A percentile compares a stretch with the other conserved stretches of the same genome.
Evolutionary conservation across 1,140 invertebrate genomes (phyloP).

Genomic region (Bombyx mandarina): DNA sequence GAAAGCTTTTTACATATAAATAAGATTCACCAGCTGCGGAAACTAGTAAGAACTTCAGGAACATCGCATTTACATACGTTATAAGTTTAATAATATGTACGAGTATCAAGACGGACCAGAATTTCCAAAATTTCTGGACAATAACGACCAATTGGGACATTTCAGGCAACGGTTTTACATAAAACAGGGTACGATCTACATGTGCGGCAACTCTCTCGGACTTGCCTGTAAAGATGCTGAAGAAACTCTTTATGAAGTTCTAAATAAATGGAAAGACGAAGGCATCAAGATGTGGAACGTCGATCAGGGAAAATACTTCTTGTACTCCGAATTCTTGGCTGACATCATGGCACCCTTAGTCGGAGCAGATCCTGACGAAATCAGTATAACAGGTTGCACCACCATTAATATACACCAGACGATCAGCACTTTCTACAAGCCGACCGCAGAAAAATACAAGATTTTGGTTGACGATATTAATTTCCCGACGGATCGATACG

Average conservation of each 20-base stretch:
- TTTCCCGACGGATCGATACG: conserved; percentile 55
- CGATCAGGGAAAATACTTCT: conserved; percentile 37
- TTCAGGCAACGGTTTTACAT: conserved; percentile 40
- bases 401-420: conserved; percentile 50
- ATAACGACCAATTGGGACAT: conserved; percentile 37
- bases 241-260: conserved; percentile 19
- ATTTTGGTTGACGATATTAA: conserved; percentile 52
- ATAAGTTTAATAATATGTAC: too few relatives aligned
- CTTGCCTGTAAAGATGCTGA: conserved; percentile 45
- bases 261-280: conserved; percentile 46
- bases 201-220: conserved; percentile 55
- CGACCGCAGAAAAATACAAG: conserved; percentile 38
- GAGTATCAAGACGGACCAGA: conserved; percentile 31
- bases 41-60: background rate
- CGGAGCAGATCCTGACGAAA: conserved; percentile 35
- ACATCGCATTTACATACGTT: too few relatives aligned
- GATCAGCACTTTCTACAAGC: conserved; percentile 51
- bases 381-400: conserved; percentile 33
- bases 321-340: conserved; percentile 36
- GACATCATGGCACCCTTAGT: conserved; percentile 45
- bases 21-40: background rate
- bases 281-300: conserved; percentile 44
- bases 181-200: conserved; percentile 38
- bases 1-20: too few relatives aligned
- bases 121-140: conserved; percentile 37